Percentiles rank a stretch among this genome's conserved stretches.
phyloP scores from a whole-genome alignment of 92 coral and sea anemone genomes.

The Metridium senile region DNA sequence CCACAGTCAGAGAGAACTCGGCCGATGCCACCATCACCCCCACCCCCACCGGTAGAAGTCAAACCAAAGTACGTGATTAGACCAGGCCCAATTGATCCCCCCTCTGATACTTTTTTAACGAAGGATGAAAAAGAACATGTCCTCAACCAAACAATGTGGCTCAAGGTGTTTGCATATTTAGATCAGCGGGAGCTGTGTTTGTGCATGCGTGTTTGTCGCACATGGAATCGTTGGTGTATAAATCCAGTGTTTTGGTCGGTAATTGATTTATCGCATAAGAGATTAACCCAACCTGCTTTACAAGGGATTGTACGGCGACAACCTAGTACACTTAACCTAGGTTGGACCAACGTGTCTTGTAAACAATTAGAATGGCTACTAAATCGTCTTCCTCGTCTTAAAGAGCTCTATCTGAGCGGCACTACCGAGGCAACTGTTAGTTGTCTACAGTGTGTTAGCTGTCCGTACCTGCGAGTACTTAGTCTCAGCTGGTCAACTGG shows the following conservation, averaged over 20 bases:
- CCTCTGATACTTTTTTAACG: conserved; percentile 68
- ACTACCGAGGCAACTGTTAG: conserved; percentile 90
- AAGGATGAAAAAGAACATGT: conserved; percentile 68
- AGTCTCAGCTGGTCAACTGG: conserved; percentile 97
- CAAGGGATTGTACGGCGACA: conserved; percentile 95
- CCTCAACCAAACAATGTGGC: conserved; percentile 76
- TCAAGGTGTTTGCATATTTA: conserved; percentile 71
- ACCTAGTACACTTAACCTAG: conserved; percentile 81
- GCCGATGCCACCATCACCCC: conserved; percentile 61
- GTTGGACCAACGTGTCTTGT: conserved; percentile 93
- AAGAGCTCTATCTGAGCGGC: conserved; percentile 80
- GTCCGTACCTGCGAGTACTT: conserved; percentile 90
- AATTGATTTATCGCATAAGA: conserved; percentile 74
- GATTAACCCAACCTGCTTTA: conserved; percentile 68
- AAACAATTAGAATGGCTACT: conserved; percentile 93
- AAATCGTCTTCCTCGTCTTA: conserved; percentile 83
- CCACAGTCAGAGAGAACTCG: conserved; percentile 19
- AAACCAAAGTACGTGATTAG: conserved; percentile 82
- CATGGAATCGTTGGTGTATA: conserved; percentile 99
- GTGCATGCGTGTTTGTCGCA: conserved; percentile 99
- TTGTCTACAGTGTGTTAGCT: conserved; percentile 79
- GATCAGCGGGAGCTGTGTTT: conserved; percentile 72
- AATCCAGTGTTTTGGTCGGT: conserved; percentile 85
- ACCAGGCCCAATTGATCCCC: conserved; percentile 86
- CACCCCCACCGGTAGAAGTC: conserved; percentile 91